Conservation (phyloP, 37 sponge, comb jelly and placozoan genomes). For the Amphimedon queenslandica region DNA sequence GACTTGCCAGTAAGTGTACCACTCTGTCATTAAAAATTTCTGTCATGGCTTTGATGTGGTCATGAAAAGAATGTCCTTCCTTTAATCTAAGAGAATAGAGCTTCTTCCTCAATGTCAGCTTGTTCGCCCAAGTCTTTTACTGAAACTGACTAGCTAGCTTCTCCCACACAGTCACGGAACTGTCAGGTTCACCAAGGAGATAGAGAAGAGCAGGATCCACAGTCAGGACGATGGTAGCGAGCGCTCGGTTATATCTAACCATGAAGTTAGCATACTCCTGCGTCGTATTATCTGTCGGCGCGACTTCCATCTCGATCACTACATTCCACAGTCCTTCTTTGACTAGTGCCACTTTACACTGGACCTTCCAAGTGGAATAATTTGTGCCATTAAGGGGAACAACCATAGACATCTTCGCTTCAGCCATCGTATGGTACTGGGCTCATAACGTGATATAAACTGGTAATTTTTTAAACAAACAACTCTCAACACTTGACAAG, state of each 20-base stretch:
- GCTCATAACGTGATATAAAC: too few species aligned
- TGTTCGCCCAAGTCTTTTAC: slow-evolving; percentile 59
- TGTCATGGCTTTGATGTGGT: slow-evolving; percentile 37
- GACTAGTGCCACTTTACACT: background rate
- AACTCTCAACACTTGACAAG: too few species aligned
- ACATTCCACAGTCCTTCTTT: slow-evolving; percentile 5
- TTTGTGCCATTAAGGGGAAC: too few species aligned
- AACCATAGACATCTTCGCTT: too few species aligned
- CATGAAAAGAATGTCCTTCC: too few species aligned
- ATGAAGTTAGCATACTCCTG: slow-evolving; percentile 9
- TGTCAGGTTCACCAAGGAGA: slow-evolving; percentile 41
- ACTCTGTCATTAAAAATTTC: slow-evolving; percentile 53
- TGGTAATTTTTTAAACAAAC: too few species aligned
- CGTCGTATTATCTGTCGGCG: too few species aligned
- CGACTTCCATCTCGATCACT: slow-evolving; percentile 18
- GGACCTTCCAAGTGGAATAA: background rate
- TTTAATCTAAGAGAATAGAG: slow-evolving; percentile 42
- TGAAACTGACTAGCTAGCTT: slow-evolving; percentile 40
- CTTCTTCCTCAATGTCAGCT: slow-evolving; percentile 23
- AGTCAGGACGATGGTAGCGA: slow-evolving; percentile 21
- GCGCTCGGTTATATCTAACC: background rate
- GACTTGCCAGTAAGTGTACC: slow-evolving; percentile 43
- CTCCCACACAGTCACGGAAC: slow-evolving; percentile 30
- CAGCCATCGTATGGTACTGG: too few species aligned
- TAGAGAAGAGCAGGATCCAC: slow-evolving; percentile 40